A percentile compares a stretch with the other conserved stretches of the same genome.
These are phyloP conservation scores for Girardinus metallicus DNA, from an alignment of 2,797 vertebrate genomes.

Conservation along the genomic window DNA sequence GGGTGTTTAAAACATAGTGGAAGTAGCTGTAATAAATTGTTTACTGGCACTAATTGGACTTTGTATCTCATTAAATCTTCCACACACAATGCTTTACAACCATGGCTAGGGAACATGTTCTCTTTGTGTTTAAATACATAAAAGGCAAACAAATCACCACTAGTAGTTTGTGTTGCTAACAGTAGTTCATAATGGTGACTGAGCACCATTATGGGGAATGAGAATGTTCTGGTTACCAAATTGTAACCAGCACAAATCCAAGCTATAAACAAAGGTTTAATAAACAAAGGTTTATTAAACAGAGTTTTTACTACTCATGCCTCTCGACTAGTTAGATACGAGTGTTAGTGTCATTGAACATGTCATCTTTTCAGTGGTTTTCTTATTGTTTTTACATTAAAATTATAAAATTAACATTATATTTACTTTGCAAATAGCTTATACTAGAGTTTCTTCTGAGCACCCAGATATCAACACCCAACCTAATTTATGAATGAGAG, in stretches of 20 bases:
- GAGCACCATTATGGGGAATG: neutral
- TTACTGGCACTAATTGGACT: neutral
- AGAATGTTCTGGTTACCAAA: neutral
- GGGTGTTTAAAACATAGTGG: neutral
- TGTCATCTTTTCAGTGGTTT: neutral
- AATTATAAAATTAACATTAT: neutral
- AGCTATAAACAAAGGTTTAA: neutral
- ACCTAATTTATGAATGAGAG: slow-evolving; percentile 22
- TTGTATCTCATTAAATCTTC: neutral
- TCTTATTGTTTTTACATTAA: neutral
- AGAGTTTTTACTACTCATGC: no score
- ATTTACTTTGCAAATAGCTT: neutral
- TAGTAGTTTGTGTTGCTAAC: neutral
- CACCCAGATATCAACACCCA: slow-evolving; percentile 2
- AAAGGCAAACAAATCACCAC: neutral
- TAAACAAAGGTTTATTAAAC: neutral
- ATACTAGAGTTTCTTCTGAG: neutral
- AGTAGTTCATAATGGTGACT: neutral
- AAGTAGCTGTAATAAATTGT: neutral
- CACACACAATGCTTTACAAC: neutral
- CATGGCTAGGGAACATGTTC: neutral
- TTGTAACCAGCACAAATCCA: neutral
- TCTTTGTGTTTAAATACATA: neutral
- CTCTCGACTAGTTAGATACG: neutral
- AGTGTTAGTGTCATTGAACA: neutral